Evolutionary conservation across 2,797 vertebrate species (phyloP).

Genomic region (Pseudochromis fuscus): DNA sequence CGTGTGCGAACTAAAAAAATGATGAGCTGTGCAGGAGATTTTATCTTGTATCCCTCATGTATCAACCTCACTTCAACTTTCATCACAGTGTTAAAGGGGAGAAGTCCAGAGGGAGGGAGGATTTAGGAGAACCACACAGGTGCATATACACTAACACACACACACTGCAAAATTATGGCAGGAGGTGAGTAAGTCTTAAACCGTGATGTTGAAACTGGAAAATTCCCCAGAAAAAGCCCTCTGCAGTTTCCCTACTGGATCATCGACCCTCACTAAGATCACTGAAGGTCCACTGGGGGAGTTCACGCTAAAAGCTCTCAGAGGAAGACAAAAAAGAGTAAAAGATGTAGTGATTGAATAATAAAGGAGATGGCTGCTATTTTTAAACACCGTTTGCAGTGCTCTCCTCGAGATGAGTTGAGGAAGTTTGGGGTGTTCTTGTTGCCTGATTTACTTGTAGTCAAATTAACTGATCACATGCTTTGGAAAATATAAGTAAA

Average conservation of each 20-base stretch:
- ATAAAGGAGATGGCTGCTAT: conserved; percentile 23
- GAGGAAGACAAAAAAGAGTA: conserved; percentile 9
- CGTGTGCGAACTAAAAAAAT: conserved; percentile 11
- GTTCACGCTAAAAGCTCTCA: too few species aligned
- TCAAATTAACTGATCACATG: not conserved
- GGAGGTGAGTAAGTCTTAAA: too few species aligned
- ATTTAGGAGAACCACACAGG: not conserved
- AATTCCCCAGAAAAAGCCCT: conserved; percentile 59
- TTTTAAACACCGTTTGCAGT: conserved; percentile 30
- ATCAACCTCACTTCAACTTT: conserved; percentile 8
- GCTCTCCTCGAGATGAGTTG: not conserved
- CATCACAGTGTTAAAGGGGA: conserved; percentile 13
- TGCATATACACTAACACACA: not conserved
- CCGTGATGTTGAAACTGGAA: too few species aligned
- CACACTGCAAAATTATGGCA: not conserved
- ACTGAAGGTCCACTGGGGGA: too few species aligned
- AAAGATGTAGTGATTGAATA: conserved; percentile 35
- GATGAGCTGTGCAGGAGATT: conserved; percentile 1
- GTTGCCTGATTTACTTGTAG: not conserved
- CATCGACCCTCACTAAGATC: too few species aligned
- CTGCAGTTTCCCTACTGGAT: conserved; percentile 43
- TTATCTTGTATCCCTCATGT: conserved; percentile 1
- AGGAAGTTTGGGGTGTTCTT: conserved; percentile 10
- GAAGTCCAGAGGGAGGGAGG: not conserved
- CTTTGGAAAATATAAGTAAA: not conserved